Conservation (phyloP, 2,888 invertebrate species). For the Liodrosophila aerea region DNA sequence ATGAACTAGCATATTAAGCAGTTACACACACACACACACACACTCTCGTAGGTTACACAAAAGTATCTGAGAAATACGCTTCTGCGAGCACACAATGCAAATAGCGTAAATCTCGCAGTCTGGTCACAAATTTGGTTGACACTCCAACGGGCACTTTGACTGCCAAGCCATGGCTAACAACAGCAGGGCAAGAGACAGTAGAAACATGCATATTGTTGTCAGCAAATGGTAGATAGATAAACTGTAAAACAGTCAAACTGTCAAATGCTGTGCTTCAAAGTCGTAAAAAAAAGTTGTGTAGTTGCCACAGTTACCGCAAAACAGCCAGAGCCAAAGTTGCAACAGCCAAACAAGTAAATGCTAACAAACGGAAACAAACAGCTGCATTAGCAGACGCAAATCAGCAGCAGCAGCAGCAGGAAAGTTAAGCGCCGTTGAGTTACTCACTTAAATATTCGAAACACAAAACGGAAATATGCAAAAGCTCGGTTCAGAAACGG, state of each 20-base stretch:
- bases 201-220: constrained; percentile 40
- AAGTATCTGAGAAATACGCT: constrained; percentile 41
- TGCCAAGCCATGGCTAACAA: constrained; percentile 2
- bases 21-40: not conserved
- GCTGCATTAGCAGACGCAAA: constrained; percentile 71
- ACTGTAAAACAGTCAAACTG: constrained; percentile 44
- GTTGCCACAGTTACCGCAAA: constrained; percentile 44
- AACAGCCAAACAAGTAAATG: constrained; percentile 57
- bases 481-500: constrained; percentile 67
- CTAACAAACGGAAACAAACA: constrained; percentile 77
- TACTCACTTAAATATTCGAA: constrained; percentile 79
- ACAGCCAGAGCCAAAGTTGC: constrained; percentile 25
- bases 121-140: constrained; percentile 48
- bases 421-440: constrained; percentile 54
- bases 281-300: constrained; percentile 29
- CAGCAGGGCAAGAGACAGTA: not conserved
- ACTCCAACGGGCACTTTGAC: constrained; percentile 53
- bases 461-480: constrained; percentile 80
- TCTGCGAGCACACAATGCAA: constrained; percentile 34
- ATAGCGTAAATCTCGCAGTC: constrained; percentile 34
- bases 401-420: constrained; percentile 40
- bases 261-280: constrained; percentile 41
- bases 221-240: constrained; percentile 37
- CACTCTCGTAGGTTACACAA: not conserved
- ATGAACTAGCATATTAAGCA: constrained; percentile 37